Percentiles rank a stretch among this genome's conserved stretches.
Conservation (phyloP, 37 sponge, comb jelly and placozoan species). For the Cliona cf. orientalis region DNA sequence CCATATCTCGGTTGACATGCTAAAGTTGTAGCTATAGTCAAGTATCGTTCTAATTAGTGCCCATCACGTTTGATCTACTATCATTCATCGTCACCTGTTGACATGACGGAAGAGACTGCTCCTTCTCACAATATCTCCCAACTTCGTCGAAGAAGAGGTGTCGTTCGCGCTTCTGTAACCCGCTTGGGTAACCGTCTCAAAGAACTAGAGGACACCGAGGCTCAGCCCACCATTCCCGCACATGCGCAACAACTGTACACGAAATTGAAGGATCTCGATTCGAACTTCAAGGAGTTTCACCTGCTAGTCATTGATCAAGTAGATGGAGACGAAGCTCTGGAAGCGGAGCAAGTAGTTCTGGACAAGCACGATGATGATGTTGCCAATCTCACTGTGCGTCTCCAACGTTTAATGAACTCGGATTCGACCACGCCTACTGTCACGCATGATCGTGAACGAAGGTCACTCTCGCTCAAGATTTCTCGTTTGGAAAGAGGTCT, state of each 20-base stretch:
- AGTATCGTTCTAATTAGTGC: conserved; percentile 3
- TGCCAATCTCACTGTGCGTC: neutral
- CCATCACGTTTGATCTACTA: neutral
- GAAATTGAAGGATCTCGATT: neutral
- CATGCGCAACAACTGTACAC: neutral
- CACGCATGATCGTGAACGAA: too few species aligned
- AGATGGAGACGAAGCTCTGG: neutral
- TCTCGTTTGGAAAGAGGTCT: conserved; percentile 1
- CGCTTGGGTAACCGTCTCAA: neutral
- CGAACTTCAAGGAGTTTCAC: neutral
- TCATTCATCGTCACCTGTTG: neutral
- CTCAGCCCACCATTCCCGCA: neutral
- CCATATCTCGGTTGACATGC: neutral
- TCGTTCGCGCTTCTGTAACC: neutral
- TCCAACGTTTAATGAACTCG: neutral
- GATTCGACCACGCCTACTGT: neutral
- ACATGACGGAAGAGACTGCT: too few species aligned
- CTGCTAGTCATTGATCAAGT: neutral
- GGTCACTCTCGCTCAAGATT: too few species aligned
- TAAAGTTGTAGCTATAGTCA: neutral
- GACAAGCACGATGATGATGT: conserved; percentile 14
- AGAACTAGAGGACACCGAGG: neutral
- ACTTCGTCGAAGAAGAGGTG: conserved; percentile 18
- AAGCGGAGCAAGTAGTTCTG: neutral
- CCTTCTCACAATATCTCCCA: too few species aligned